phyloP scores from a whole-genome alignment of 1,140 invertebrate species.

The Pararge aegeria region DNA sequence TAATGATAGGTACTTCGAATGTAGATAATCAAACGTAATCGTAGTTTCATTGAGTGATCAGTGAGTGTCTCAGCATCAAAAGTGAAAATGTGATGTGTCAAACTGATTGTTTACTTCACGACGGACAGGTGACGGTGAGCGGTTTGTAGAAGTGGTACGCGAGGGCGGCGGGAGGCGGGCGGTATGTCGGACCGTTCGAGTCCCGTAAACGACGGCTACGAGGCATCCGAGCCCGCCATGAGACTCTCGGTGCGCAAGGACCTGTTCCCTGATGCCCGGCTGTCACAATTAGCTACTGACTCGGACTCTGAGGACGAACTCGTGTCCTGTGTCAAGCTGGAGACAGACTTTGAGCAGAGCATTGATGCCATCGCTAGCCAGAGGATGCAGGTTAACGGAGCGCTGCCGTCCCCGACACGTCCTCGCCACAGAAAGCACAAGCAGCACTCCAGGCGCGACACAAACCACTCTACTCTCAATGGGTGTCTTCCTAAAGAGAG shows the following conservation, averaged over 20 bases:
- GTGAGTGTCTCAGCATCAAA: constrained; percentile 68
- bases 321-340: constrained; percentile 68
- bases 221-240: constrained; percentile 60
- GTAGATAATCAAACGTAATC: constrained; percentile 59
- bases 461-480: constrained; percentile 53
- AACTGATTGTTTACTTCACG: constrained; percentile 80
- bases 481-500: constrained; percentile 62
- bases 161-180: constrained; percentile 70
- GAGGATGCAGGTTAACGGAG: constrained; percentile 59
- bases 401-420: constrained; percentile 44
- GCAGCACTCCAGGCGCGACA: constrained; percentile 59
- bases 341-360: constrained; percentile 77
- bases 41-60: constrained; percentile 55
- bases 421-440: constrained; percentile 67
- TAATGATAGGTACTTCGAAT: constrained; percentile 59
- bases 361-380: constrained; percentile 71
- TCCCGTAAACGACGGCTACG: constrained; percentile 70
- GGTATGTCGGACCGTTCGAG: constrained; percentile 73
- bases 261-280: constrained; percentile 64
- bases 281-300: constrained; percentile 43
- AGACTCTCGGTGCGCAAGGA: constrained; percentile 73
- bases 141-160: constrained; percentile 72
- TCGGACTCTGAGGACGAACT: constrained; percentile 47
- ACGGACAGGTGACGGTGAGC: constrained; percentile 77
- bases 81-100: constrained; percentile 81